Evolutionary conservation across 2,797 vertebrate species (phyloP), one percentile per base, ranked within the genome.

Genomic region (Catostomus latipinnis): DNA sequence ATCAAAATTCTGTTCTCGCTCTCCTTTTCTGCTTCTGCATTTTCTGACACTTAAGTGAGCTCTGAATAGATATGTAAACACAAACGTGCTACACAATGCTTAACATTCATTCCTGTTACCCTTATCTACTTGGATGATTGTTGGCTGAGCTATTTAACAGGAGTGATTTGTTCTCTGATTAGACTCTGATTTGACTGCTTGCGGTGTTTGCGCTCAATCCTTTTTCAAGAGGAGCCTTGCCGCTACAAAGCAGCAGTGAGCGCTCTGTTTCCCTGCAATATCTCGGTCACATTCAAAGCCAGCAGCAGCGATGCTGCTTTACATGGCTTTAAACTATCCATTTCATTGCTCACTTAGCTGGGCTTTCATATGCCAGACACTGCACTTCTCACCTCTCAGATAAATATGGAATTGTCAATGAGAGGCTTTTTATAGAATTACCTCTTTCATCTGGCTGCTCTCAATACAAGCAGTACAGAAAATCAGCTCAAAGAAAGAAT

Each of bases 151-250:
- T 92, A 91, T 92, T 91, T 92, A 88, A 89, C 90, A 87, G 86
- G 89, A 88, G 87, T 91, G 93, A 92, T 94, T 93, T 93, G 88
- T 88, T 90, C 88, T 92, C 90, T 86, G 88, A 91, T 92, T 91
- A 93, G 93, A 94, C 93, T 94, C 93, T 94, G 93, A 94, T 94
- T 78, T 75, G 71, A 76, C 76, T 71, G 71, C 71, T 79, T 54
- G 48, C 48, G 12, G 56, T 66, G 53, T 54, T 75, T 54, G n/a
- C 3, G 18, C 60, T 80, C 43, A 71, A 72, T 63, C 14, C 2
- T n/a, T 56, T 72, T 72, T 80, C 68, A 72, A 80, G 48, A 46
- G 48, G 43, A 83, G 57, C 34, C 2, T 22, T 43, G 74, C 56
- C 14, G 65, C 73, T 76, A 76, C 77, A 82, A 73, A 80, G 81